phyloP scores from a whole-genome alignment of 2,113 vertebrate genomes.

The Archilochus colubris region DNA sequence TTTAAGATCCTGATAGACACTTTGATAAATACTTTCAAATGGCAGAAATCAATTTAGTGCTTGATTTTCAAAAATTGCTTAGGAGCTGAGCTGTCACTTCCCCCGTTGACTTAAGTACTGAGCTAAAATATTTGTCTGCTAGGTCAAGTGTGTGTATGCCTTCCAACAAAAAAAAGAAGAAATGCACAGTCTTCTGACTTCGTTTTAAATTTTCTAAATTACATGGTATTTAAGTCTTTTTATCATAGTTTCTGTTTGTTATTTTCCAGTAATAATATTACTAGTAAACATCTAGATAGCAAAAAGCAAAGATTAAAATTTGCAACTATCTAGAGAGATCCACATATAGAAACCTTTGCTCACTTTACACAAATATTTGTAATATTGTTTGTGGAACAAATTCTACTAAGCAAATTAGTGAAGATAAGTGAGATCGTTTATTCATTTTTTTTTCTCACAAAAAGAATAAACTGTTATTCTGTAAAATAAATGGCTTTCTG shows the following conservation, averaged over 20 bases:
- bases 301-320: too few species aligned
- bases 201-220: neutral
- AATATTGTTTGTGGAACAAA: neutral
- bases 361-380: neutral
- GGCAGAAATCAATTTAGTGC: neutral
- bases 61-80: slow-evolving; percentile 25
- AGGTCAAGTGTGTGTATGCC: neutral
- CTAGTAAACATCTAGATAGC: neutral
- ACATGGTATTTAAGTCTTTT: neutral
- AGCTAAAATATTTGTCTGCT: neutral
- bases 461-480: neutral
- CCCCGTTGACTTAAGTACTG: neutral
- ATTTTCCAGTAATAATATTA: neutral
- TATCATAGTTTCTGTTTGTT: neutral
- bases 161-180: neutral
- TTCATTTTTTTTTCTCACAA: neutral
- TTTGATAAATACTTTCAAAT: neutral
- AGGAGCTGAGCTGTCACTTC: neutral
- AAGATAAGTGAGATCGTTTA: neutral
- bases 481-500: neutral
- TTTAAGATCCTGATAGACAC: neutral
- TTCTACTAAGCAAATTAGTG: neutral
- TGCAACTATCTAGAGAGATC: too few species aligned
- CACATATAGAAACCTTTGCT: neutral
- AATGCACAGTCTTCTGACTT: neutral